A percentile compares a stretch with the other conserved stretches of the same genome.
Evolutionary conservation across 2,113 vertebrate genomes (phyloP).

Genomic region (Lethenteron reissneri): DNA sequence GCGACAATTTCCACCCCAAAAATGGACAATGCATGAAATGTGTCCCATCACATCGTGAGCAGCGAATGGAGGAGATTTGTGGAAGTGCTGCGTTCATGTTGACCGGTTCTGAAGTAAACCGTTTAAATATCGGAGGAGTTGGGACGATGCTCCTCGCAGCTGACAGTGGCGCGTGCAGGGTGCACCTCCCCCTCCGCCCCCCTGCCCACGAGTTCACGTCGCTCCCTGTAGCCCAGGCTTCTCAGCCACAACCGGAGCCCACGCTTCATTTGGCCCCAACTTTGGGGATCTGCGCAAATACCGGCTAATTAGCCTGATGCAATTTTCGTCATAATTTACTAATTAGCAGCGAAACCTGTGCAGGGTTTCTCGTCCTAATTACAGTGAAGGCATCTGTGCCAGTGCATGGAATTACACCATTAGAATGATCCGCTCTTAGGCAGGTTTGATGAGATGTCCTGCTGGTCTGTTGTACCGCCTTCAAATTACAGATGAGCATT

Average conservation of each 20-base stretch:
- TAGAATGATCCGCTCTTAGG: slow-evolving; percentile 3
- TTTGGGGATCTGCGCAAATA: not conserved
- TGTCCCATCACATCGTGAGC: too few relatives aligned
- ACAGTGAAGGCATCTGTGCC: slow-evolving; percentile 7
- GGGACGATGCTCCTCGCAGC: too few relatives aligned
- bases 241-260: not conserved
- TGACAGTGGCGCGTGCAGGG: too few relatives aligned
- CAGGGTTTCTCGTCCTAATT: slow-evolving; percentile 2
- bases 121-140: too few relatives aligned
- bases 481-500: slow-evolving; percentile 1
- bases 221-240: not conserved
- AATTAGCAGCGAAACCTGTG: slow-evolving; percentile 4
- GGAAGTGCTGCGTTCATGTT: too few relatives aligned
- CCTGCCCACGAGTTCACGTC: too few relatives aligned
- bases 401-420: slow-evolving; percentile 4
- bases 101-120: too few relatives aligned
- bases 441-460: slow-evolving; percentile 6
- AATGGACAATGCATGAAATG: too few relatives aligned
- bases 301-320: slow-evolving; percentile 6
- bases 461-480: not conserved
- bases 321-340: slow-evolving; percentile 6
- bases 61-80: too few relatives aligned
- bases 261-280: slow-evolving; percentile 2
- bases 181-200: too few relatives aligned
- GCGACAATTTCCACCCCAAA: too few relatives aligned